phyloP scores from a whole-genome alignment of 2,113 vertebrate genomes.

The Aphyosemion australe region DNA sequence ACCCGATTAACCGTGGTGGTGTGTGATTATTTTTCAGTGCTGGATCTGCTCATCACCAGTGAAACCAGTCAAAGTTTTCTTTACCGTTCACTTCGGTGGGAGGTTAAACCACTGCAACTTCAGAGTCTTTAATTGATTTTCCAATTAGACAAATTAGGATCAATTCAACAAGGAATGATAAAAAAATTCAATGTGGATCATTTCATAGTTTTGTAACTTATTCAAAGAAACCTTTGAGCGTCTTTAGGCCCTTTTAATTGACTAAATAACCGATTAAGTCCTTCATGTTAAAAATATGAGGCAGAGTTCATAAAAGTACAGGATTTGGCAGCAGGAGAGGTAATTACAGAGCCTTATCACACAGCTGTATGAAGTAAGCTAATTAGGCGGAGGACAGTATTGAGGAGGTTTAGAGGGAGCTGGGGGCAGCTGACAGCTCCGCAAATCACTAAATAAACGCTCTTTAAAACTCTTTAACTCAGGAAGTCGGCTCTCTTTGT shows the following conservation, averaged over 20 bases:
- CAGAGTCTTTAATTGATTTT: not conserved
- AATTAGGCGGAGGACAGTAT: conserved; percentile 62
- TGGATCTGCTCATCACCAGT: too few relatives aligned
- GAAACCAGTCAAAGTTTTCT: too few relatives aligned
- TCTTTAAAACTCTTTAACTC: conserved; percentile 67
- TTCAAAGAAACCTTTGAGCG: conserved; percentile 11
- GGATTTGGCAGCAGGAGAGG: conserved; percentile 61
- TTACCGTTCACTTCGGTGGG: not conserved
- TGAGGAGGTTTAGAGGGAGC: conserved; percentile 56
- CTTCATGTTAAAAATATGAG: conserved; percentile 43
- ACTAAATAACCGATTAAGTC: conserved; percentile 49
- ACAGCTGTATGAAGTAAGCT: conserved; percentile 67
- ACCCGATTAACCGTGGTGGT: too few relatives aligned
- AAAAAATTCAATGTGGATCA: not conserved
- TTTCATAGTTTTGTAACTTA: not conserved
- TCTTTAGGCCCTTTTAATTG: conserved; percentile 34
- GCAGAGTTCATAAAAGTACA: conserved; percentile 59
- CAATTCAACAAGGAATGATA: not conserved
- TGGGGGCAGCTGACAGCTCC: conserved; percentile 61
- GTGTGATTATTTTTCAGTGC: too few relatives aligned
- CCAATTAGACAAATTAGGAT: not conserved
- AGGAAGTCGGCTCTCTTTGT: conserved; percentile 39
- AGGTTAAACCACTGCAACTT: not conserved
- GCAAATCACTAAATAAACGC: conserved; percentile 67
- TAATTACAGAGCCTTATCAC: conserved; percentile 72